phyloP scores from a whole-genome alignment of 2,888 invertebrate species.

The Mallateleia sp. region DNA sequence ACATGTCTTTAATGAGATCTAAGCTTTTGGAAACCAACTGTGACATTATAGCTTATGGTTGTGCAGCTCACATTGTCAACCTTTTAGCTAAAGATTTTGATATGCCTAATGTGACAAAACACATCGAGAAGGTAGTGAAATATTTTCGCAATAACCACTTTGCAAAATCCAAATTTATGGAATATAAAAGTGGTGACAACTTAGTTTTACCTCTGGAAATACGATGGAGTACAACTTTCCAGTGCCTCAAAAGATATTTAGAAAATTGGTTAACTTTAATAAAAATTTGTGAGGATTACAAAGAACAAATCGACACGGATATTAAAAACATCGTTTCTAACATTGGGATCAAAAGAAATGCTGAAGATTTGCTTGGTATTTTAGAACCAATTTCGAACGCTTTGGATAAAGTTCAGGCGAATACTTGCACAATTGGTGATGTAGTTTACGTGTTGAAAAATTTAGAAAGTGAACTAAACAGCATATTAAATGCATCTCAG shows the following conservation, averaged over 20 bases:
- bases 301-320: slow-evolving; percentile 19
- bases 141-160: slow-evolving; percentile 38
- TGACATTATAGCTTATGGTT: neutral
- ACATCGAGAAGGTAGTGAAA: slow-evolving; percentile 20
- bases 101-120: slow-evolving; percentile 17
- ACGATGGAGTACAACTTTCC: slow-evolving; percentile 25
- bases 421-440: slow-evolving; percentile 43
- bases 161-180: slow-evolving; percentile 22
- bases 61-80: slow-evolving; percentile 28
- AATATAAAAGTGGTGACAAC: slow-evolving; percentile 7
- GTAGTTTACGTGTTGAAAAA: slow-evolving; percentile 42
- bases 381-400: neutral
- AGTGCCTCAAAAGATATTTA: slow-evolving; percentile 14
- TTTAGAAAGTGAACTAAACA: slow-evolving; percentile 8
- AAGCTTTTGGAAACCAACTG: neutral
- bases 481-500: neutral
- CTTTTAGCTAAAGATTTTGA: slow-evolving; percentile 29
- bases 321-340: slow-evolving; percentile 1
- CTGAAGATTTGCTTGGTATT: neutral
- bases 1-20: slow-evolving; percentile 7
- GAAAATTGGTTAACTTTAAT: slow-evolving; percentile 18
- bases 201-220: slow-evolving; percentile 24
- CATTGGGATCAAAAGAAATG: slow-evolving; percentile 21
- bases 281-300: slow-evolving; percentile 33
- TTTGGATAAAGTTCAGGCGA: slow-evolving; percentile 22